Evolutionary conservation across 2,888 invertebrate species (phyloP), one percentile per base, ranked within the genome.

Genomic region (Phlogophora meticulosa): DNA sequence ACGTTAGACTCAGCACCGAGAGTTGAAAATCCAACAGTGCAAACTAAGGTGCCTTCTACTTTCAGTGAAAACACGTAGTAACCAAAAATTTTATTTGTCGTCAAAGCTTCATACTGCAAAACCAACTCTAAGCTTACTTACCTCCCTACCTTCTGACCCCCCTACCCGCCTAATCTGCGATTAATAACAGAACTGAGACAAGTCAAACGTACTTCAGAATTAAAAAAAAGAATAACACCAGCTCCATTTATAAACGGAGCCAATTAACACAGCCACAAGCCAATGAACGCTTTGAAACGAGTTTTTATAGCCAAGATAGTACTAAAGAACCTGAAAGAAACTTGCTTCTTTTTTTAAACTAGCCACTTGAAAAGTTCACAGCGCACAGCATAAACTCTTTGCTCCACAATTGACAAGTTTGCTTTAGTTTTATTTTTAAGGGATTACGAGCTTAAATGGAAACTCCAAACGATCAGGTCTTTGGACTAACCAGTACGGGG

Each of bases 241-340:
- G 40, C 17, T 63, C 61, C 67, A 59, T 59, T 71, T 56, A 72
- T 55, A 78, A 76, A 71, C 62, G 59, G 36, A 43, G 60, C 75
- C 81, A 81, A 81, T 81, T 81, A 81, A 78, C 78, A 72, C 63
- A 38, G 66, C 72, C 81, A 64, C 77, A 66, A 69, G 83, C 75
- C 81, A 83, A 81, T 81, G 78, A 83, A 62, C 55, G 81, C 78
- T 80, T 73, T 75, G 77, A 76, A 76, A 68, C 68, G 58, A 66
- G 61, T 64, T 77, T 76, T 77, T 77, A 72, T 57, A 69, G 56
- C 57, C 38, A 70, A 82, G 80, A 76, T 60, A 73, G 68, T 36
- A 55, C 55, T 58, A 56, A 81, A 70, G 72, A 80, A 64, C 57
- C 53, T 40, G 9, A 73, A 67, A 72, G 52, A 63, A 68, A 75